Evolutionary conservation across 2,888 invertebrate genomes (phyloP).

Genomic region (Luperina nickerlii): DNA sequence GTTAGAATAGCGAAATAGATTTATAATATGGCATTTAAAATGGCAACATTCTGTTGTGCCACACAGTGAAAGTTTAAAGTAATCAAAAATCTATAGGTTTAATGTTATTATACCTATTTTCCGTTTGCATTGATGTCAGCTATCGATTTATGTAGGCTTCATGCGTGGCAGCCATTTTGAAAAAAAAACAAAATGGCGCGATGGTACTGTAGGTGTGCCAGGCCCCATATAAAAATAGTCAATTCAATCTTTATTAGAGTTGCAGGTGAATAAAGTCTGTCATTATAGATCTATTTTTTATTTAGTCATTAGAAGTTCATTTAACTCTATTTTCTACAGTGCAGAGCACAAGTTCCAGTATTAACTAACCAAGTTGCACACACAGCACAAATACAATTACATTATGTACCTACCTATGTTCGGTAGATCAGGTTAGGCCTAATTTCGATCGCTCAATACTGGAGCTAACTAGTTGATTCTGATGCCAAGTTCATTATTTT

Average conservation of each 20-base stretch:
- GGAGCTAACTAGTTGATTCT: constrained; percentile 14
- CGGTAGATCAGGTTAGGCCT: constrained; percentile 31
- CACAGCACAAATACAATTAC: constrained; percentile 39
- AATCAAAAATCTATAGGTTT: too few species aligned
- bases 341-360: constrained; percentile 7
- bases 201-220: too few species aligned
- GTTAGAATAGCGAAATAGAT: too few species aligned
- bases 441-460: constrained; percentile 42
- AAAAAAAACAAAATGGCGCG: too few species aligned
- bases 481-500: constrained; percentile 19
- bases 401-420: constrained; percentile 7
- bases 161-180: too few species aligned
- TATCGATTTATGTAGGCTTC: too few species aligned
- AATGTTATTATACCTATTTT: too few species aligned
- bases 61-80: too few species aligned
- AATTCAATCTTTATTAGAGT: background rate
- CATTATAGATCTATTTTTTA: background rate
- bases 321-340: background rate
- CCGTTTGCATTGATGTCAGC: too few species aligned
- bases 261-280: background rate
- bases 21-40: too few species aligned
- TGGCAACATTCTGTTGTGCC: too few species aligned
- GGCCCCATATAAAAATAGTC: background rate
- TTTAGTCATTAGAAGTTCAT: background rate
- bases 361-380: constrained; percentile 32